Conservation (phyloP, 2,797 vertebrate genomes). For the Sebastes ruberrimus region DNA sequence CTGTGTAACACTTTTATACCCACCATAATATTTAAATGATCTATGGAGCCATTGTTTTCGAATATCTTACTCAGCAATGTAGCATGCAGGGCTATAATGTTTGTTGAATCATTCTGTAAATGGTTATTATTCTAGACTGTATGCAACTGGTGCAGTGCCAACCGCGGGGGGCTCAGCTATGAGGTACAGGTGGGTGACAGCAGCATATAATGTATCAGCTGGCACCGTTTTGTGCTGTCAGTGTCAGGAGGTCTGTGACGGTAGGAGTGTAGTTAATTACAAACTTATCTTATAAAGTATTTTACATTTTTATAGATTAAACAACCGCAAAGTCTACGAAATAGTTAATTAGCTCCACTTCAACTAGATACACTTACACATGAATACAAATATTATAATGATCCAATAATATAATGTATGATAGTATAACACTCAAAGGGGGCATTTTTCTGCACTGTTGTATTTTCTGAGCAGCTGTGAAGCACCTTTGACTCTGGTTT, state of each 20-base stretch:
- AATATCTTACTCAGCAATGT: conserved; percentile 77
- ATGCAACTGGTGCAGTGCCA: conserved; percentile 73
- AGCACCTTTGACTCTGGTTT: neutral
- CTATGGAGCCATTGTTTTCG: conserved; percentile 70
- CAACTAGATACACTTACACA: neutral
- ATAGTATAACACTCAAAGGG: neutral
- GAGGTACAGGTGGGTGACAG: conserved; percentile 50
- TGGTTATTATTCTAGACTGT: conserved; percentile 74
- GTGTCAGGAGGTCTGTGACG: neutral
- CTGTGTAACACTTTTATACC: conserved; percentile 73
- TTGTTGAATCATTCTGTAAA: conserved; percentile 75
- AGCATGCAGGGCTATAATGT: conserved; percentile 62
- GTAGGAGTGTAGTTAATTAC: neutral
- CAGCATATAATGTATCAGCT: conserved; percentile 14
- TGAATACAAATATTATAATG: neutral
- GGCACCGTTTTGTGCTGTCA: conserved; percentile 24
- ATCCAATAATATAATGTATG: neutral
- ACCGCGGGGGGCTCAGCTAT: conserved; percentile 19
- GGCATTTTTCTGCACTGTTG: neutral
- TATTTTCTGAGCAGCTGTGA: neutral
- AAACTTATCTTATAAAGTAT: neutral
- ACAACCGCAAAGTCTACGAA: neutral
- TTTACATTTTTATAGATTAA: neutral
- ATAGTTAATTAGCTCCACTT: neutral
- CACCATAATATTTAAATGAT: conserved; percentile 69